These are phyloP conservation scores for Zoanthus solanderi DNA, from an alignment of 92 coral and sea anemone species.

Conservation along the genomic window DNA sequence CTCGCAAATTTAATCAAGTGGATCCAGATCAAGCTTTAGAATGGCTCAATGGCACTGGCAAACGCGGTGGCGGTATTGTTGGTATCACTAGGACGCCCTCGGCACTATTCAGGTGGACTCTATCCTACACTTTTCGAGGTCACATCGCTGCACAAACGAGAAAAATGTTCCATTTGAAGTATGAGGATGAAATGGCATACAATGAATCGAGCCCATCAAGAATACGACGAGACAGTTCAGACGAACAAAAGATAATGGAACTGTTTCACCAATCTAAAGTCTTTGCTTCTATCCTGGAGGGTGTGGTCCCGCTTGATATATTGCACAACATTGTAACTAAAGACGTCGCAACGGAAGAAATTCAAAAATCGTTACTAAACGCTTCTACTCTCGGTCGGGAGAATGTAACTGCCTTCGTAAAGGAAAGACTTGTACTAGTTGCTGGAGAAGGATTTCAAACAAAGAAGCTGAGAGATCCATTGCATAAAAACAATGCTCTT, in stretches of 20 bases:
- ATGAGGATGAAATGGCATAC: constrained; percentile 26
- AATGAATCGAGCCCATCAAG: constrained; percentile 18
- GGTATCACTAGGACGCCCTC: constrained; percentile 71
- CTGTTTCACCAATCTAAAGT: constrained; percentile 34
- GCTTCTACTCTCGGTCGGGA: constrained; percentile 54
- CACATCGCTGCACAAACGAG: constrained; percentile 56
- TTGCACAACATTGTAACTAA: constrained; percentile 61
- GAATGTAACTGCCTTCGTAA: constrained; percentile 46
- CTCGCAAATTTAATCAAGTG: constrained; percentile 55
- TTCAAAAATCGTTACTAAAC: constrained; percentile 48
- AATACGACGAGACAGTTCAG: constrained; percentile 31
- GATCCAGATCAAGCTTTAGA: constrained; percentile 66
- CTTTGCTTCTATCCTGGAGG: background rate
- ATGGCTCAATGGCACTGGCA: constrained; percentile 62
- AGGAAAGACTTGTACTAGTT: constrained; percentile 35
- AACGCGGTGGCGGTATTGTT: constrained; percentile 62
- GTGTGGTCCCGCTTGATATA: background rate
- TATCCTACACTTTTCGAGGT: constrained; percentile 65
- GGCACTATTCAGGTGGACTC: constrained; percentile 73
- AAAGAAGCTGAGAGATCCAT: constrained; percentile 56
- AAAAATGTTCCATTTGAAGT: constrained; percentile 10
- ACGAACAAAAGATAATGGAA: constrained; percentile 41
- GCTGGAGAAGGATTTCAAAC: constrained; percentile 13
- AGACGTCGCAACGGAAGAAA: constrained; percentile 58
- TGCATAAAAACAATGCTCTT: constrained; percentile 71